Evolutionary conservation across 2,113 vertebrate genomes (phyloP), one percentile per base, ranked within the genome.

Genomic region (Albula glossodonta): DNA sequence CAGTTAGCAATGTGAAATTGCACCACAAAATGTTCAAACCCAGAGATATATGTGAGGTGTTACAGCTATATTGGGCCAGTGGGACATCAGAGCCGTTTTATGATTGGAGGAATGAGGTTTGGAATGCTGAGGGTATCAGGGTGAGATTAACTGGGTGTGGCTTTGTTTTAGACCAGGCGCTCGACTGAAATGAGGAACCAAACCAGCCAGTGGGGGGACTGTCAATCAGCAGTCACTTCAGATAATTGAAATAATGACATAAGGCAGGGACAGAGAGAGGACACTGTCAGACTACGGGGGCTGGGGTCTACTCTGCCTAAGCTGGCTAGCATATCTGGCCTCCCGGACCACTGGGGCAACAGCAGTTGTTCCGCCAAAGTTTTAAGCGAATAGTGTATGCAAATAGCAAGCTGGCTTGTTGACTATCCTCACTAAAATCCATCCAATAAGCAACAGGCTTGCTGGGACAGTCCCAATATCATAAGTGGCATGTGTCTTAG

Each of bases 61-160:
- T 19, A 1, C 63, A 70, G 63, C 63, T 70, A 17, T 22, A 70
- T 22, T 3, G 22, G n/a, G 63, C 17, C 63, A 70, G 19, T 3
- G 13, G 19, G 91, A 94, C 93, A 94, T 95, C 94, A 95, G 94
- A 95, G 95, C 91, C 91, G 92, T 94, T 96, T 96, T 96, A 96
- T 96, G 96, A 95, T 94, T 95, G 93, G 91, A 51, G 93, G 93
- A 93, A 93, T 96, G 94, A 83, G 81, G 84, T 93, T 91, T 94
- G 94, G 94, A 92, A 94, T 87, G 77, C 91, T 94, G 93, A 92
- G 92, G 94, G 94, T 88, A 89, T 91, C 88, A 90, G 90, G 87
- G 7, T 15, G 41, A 56, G 51, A 50, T 41, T 83, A 57, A 70
- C 49, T 17, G 53, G 83, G 57, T 84, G 49, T 48, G 57, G 41